Conservation (phyloP, 2,797 vertebrate genomes). For the Diplodus puntazzo region DNA sequence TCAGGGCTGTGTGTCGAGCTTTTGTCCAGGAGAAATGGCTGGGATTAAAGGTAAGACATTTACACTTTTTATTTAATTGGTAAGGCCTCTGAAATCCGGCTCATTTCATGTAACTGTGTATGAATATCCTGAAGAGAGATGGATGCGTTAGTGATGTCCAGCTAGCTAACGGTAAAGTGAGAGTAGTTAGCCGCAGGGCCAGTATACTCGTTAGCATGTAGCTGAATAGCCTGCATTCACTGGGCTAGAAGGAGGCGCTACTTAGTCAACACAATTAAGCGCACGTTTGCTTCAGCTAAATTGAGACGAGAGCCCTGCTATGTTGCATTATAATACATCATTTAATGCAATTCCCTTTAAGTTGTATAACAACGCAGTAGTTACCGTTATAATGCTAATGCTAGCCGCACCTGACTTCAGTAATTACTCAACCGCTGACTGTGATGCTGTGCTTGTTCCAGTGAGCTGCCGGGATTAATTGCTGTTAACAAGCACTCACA, state of each 20-base stretch:
- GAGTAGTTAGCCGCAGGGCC: conserved; percentile 58
- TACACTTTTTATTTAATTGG: accelerated
- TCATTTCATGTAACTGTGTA: no score
- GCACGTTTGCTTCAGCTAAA: accelerated
- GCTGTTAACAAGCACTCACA: background rate
- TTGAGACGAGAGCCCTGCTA: background rate
- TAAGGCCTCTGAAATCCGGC: background rate
- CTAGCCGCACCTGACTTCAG: conserved; percentile 48
- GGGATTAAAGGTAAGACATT: conserved; percentile 83
- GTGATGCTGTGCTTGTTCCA: conserved; percentile 20
- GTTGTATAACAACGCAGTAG: background rate
- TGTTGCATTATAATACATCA: accelerated
- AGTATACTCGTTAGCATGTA: conserved; percentile 51
- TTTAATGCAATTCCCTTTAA: no score
- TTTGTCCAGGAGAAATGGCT: conserved; percentile 82
- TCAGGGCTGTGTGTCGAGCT: conserved; percentile 67
- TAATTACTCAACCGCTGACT: conserved; percentile 5
- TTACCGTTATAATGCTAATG: conserved; percentile 23
- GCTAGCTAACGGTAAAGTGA: conserved; percentile 39
- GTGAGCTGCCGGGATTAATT: conserved; percentile 33
- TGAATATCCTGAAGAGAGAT: background rate
- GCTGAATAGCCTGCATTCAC: conserved; percentile 4
- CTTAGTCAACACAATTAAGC: background rate
- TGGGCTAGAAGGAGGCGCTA: background rate
- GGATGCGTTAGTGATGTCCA: conserved; percentile 9